These are phyloP conservation scores for Lithosia quadra DNA, from an alignment of 2,888 invertebrate species.

Conservation along the genomic window DNA sequence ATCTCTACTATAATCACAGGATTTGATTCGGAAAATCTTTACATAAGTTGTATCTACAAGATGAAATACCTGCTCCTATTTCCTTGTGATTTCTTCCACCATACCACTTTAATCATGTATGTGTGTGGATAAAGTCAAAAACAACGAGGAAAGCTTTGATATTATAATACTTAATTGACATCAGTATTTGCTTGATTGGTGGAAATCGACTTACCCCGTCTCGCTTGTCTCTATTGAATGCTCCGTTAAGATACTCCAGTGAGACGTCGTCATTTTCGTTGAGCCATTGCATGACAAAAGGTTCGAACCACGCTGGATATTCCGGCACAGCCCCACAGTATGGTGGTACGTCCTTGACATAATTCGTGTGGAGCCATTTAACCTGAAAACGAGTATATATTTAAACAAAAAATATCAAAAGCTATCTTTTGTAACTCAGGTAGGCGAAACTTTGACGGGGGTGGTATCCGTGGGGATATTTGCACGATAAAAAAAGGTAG, in stretches of 20 bases:
- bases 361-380: slow-evolving; percentile 99
- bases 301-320: slow-evolving; percentile 99
- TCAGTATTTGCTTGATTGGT: background rate
- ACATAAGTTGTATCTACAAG: too few species aligned
- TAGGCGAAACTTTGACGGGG: too few species aligned
- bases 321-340: slow-evolving; percentile 99
- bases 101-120: too few species aligned
- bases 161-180: background rate
- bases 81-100: too few species aligned
- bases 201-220: slow-evolving; percentile 90
- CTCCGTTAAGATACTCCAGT: slow-evolving; percentile 98
- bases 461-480: too few species aligned
- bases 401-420: too few species aligned
- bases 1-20: too few species aligned
- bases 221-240: slow-evolving; percentile 98
- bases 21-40: too few species aligned
- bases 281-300: slow-evolving; percentile 99
- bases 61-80: too few species aligned
- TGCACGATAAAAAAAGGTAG: too few species aligned
- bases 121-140: too few species aligned
- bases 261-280: slow-evolving; percentile 99
- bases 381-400: slow-evolving; percentile 79
- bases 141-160: background rate
- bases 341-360: slow-evolving; percentile 98
- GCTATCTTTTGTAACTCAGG: background rate